A percentile compares a stretch with the other conserved stretches of the same genome.
Conservation (phyloP, 2,113 vertebrate species). For the Pygathrix nemaeus region DNA sequence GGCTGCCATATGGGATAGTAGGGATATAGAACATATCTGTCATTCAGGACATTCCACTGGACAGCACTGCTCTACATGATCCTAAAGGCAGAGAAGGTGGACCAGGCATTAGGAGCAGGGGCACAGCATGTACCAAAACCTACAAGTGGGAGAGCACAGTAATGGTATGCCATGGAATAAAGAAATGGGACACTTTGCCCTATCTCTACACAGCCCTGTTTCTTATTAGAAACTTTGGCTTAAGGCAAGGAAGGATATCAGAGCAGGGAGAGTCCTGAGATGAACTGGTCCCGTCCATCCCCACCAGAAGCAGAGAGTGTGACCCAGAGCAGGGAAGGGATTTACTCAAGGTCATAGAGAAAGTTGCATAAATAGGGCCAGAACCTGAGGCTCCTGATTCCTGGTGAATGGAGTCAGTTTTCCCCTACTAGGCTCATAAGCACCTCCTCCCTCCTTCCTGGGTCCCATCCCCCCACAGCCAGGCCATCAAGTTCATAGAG, state of each 20-base stretch:
- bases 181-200: neutral
- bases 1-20: neutral
- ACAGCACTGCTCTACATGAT: neutral
- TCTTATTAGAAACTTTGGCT: neutral
- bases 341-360: neutral
- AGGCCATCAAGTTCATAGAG: neutral
- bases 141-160: neutral
- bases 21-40: neutral
- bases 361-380: neutral
- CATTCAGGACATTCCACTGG: neutral
- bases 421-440: neutral
- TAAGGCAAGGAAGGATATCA: neutral
- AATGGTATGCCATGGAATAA: neutral
- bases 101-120: neutral
- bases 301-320: neutral
- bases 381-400: neutral
- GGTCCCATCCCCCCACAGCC: neutral
- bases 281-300: neutral
- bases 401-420: neutral
- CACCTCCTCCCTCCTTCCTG: neutral
- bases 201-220: neutral
- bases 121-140: neutral
- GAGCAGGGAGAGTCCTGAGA: neutral
- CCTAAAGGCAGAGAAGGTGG: neutral
- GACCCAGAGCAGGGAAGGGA: neutral